Percentiles rank a stretch among this genome's conserved stretches.
Conservation (phyloP, 2,797 vertebrate species). For the Acanthopagrus latus region DNA sequence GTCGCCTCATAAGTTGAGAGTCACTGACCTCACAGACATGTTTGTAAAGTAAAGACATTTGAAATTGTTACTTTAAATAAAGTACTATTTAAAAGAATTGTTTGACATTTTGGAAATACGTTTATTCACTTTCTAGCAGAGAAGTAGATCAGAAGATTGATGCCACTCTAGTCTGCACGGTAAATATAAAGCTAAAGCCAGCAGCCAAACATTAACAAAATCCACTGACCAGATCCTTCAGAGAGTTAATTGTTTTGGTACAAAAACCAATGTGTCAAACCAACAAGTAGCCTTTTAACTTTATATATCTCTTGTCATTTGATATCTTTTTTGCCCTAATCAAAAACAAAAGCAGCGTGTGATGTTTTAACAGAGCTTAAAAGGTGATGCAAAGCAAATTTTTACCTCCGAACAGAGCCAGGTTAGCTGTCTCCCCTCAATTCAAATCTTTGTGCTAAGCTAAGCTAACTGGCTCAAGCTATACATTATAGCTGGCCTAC, state of each 20-base stretch:
- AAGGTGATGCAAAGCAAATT: too few species aligned
- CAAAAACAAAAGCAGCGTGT: background rate
- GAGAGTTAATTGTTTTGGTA: background rate
- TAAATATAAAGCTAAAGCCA: background rate
- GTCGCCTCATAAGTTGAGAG: too few species aligned
- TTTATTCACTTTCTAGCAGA: too few species aligned
- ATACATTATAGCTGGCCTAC: background rate
- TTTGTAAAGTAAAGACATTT: too few species aligned
- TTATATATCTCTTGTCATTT: background rate
- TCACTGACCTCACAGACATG: too few species aligned
- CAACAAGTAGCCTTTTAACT: too few species aligned
- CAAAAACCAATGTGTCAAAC: background rate
- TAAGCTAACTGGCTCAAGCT: conserved; percentile 5
- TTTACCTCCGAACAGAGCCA: background rate
- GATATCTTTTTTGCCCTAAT: background rate
- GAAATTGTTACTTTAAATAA: background rate
- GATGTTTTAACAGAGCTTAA: too few species aligned
- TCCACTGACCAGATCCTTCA: background rate
- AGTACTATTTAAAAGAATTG: background rate
- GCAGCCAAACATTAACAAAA: background rate
- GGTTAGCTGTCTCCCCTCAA: background rate
- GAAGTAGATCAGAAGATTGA: background rate
- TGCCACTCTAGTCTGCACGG: background rate
- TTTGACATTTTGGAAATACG: background rate
- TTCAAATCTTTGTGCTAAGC: conserved; percentile 2